Conservation (phyloP, 2,797 vertebrate genomes). For the Argyrosomus regius region DNA sequence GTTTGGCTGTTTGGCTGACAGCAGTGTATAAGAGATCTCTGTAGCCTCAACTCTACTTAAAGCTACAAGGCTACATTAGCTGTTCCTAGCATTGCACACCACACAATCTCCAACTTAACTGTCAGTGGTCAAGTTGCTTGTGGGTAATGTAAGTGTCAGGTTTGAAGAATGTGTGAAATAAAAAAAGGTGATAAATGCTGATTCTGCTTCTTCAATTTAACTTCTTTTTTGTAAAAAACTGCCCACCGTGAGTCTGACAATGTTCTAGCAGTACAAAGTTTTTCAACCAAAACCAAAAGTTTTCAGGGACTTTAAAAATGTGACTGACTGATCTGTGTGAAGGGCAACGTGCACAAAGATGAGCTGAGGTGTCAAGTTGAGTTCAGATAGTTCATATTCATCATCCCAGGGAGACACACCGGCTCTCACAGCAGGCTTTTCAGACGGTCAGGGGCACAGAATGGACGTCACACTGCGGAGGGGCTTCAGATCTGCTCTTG, state of each 20-base stretch:
- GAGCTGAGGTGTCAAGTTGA: conserved; percentile 16
- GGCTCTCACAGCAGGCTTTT: conserved; percentile 30
- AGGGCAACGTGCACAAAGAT: conserved; percentile 17
- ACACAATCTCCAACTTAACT: not conserved
- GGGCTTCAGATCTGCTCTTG: conserved; percentile 54
- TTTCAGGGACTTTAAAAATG: conserved; percentile 8
- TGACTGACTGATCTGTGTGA: not conserved
- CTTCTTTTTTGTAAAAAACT: not conserved
- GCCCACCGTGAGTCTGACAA: not conserved
- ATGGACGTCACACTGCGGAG: not conserved
- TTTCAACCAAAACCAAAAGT: not conserved
- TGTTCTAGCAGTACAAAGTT: not conserved
- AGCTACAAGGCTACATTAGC: not conserved
- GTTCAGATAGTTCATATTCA: conserved; percentile 52
- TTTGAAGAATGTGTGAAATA: not conserved
- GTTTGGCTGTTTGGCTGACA: too few species aligned
- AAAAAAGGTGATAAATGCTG: not conserved
- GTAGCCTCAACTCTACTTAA: not conserved
- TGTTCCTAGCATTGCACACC: too few species aligned
- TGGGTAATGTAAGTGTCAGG: not conserved
- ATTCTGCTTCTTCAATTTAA: not conserved
- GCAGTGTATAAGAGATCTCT: too few species aligned
- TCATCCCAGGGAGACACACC: conserved; percentile 21
- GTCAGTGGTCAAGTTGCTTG: not conserved
- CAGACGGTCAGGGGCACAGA: conserved; percentile 14